Base-by-base conservation (phyloP, 2,113 vertebrate species). In the Arothron firmamentum region DNA sequence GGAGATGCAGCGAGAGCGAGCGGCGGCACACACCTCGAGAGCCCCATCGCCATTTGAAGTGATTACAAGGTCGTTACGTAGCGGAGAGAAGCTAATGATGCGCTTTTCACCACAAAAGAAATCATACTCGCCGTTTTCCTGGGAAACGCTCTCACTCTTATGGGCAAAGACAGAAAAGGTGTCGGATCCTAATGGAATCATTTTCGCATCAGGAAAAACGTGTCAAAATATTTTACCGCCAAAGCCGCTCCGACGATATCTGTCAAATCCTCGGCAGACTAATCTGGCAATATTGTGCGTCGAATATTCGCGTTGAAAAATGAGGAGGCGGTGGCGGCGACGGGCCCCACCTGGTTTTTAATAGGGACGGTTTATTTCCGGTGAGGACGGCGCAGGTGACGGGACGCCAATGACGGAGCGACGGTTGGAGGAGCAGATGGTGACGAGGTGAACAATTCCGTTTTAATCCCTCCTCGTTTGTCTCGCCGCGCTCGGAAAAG, bases 401-500 rank as follows among this genome's bases (percentile, higher is more conserved):
- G 84, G 80, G 70, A 19, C 19, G 9, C 52, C 14, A 51, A 62
- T 86, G 82, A 88, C 77, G 84, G 80, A 67, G n/a, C 19, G 49
- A 66, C 51, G 21, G 52, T 56, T 61, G 19, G 15, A 59, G 69
- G 81, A 84, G 74, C 77, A 72, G 75, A 84, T 81, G 78, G 78
- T 67, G 84, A 75, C 50, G 75, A 57, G 71, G 78, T 47, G 45
- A 47, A 47, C 45, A 47, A n/a, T 13, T 47, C 15, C 11, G 17
- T 48, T 61, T 50, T 74, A 62, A 78, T 76, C 70, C 20, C 92
- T 91, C 85, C 90, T 93, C 93, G 93, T 95, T 93, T 94, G 92
- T 91, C 90, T 92, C 85, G 51, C 86, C 86, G 89, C 88, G 43
- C 1, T 86, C 79, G 77, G 75, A 79, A 78, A 82, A 82, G 84